These are phyloP conservation scores for Vespertilio murinus DNA, from an alignment of 2,797 vertebrate species.

Conservation along the genomic window DNA sequence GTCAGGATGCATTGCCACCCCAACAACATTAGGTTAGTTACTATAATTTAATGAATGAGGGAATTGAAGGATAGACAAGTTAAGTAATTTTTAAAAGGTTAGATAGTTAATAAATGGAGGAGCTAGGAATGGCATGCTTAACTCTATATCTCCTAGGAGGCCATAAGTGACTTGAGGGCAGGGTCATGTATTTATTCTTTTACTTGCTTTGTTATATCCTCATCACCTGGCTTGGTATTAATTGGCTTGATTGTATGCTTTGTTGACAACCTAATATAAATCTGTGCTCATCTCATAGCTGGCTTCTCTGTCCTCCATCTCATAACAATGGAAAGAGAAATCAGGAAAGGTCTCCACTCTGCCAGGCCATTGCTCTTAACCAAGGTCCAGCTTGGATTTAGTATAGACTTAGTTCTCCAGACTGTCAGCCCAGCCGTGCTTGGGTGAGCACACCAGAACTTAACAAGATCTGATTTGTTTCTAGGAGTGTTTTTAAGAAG, in stretches of 20 bases:
- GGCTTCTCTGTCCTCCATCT: not conserved
- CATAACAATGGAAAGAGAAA: not conserved
- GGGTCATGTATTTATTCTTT: not conserved
- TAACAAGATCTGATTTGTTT: slow-evolving; percentile 61
- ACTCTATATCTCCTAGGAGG: not conserved
- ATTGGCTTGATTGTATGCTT: not conserved
- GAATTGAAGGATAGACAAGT: not conserved
- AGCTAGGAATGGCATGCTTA: not conserved
- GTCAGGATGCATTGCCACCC: not conserved
- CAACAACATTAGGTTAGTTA: not conserved
- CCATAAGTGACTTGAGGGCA: not conserved
- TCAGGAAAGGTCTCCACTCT: not conserved
- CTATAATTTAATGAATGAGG: not conserved
- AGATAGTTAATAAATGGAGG: not conserved
- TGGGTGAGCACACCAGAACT: slow-evolving; percentile 45
- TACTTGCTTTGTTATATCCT: not conserved
- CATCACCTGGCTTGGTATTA: not conserved
- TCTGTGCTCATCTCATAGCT: not conserved
- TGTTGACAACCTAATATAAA: not conserved
- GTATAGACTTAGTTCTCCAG: not conserved
- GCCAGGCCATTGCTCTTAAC: not conserved
- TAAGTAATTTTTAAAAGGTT: not conserved
- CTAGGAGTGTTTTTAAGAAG: slow-evolving; percentile 54
- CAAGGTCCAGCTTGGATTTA: not conserved
- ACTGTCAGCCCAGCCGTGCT: not conserved